A percentile compares a stretch with the other conserved stretches of the same genome.
Evolutionary conservation across 2,888 invertebrate species (phyloP).

Genomic region (Tipula helvola): DNA sequence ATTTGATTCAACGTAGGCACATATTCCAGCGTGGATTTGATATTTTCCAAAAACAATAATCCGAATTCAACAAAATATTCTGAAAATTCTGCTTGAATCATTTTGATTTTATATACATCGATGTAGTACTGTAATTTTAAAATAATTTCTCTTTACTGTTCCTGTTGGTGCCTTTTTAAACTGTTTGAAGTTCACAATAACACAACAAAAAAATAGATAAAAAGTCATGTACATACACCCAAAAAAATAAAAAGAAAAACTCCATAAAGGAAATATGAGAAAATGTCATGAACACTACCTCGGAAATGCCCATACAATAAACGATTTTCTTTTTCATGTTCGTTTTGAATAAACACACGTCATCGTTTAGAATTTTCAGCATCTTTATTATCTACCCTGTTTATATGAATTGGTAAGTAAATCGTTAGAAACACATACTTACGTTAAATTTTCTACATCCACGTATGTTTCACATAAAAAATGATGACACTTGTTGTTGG

Average conservation of each 20-base stretch:
- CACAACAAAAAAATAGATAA: not conserved
- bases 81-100: no score
- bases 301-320: not conserved
- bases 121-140: not conserved
- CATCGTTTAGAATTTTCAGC: no score
- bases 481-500: not conserved
- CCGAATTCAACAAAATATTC: no score
- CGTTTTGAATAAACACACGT: no score
- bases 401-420: not conserved
- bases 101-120: not conserved
- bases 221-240: not conserved
- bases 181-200: not conserved
- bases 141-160: not conserved
- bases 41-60: no score
- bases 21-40: no score
- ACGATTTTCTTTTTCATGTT: not conserved
- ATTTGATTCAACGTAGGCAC: no score
- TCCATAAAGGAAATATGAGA: not conserved
- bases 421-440: no score
- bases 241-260: not conserved
- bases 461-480: not conserved
- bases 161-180: not conserved
- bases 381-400: not conserved
- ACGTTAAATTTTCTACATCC: not conserved
- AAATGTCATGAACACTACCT: not conserved